Conservation (phyloP, 2,797 vertebrate genomes). For the Scleropages formosus region DNA sequence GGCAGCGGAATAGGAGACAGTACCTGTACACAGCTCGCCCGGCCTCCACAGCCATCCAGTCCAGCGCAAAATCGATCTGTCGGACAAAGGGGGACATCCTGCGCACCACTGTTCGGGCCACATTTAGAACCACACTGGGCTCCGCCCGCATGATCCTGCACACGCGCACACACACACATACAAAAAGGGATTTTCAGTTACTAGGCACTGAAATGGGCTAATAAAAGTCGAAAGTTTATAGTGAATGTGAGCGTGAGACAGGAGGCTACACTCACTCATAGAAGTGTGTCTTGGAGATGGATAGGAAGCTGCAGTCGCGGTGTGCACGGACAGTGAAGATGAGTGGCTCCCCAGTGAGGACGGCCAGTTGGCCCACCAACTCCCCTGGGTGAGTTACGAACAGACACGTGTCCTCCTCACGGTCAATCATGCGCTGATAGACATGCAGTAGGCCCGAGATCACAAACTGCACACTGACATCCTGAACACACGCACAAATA, state of each 20-base stretch:
- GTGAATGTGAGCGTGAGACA: background rate
- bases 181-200: background rate
- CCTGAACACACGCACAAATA: conserved; percentile 60
- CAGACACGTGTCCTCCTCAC: conserved; percentile 82
- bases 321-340: conserved; percentile 90
- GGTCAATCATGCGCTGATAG: conserved; percentile 89
- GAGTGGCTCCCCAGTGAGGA: conserved; percentile 90
- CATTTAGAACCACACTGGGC: conserved; percentile 79
- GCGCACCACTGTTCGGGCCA: conserved; percentile 85
- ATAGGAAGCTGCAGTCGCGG: conserved; percentile 71
- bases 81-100: conserved; percentile 71
- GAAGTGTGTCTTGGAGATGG: conserved; percentile 74
- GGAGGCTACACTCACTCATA: conserved; percentile 66
- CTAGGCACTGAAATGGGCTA: too few species aligned
- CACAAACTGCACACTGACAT: conserved; percentile 85
- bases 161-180: conserved; percentile 25
- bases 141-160: conserved; percentile 82
- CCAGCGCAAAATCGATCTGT: conserved; percentile 92
- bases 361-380: conserved; percentile 88
- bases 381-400: conserved; percentile 90
- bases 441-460: conserved; percentile 87
- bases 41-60: conserved; percentile 96
- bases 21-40: conserved; percentile 89
- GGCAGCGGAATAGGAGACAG: background rate
- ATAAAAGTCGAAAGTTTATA: too few species aligned